These are phyloP conservation scores for Onychorhynchus coronatus DNA, from an alignment of 2,113 vertebrate species.

Conservation along the genomic window DNA sequence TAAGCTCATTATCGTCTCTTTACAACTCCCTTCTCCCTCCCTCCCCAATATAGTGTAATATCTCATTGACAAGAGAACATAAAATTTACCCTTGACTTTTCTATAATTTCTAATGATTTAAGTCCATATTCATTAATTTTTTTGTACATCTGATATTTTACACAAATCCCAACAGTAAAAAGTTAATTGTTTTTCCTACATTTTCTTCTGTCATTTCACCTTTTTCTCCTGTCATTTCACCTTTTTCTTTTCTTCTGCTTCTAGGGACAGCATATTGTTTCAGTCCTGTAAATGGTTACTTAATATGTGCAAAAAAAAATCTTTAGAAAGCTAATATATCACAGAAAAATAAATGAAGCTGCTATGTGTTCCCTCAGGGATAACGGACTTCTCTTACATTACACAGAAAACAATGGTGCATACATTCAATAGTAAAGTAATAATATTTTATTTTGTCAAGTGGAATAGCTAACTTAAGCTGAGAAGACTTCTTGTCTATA, in stretches of 20 bases:
- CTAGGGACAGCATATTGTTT: not conserved
- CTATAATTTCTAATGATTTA: not conserved
- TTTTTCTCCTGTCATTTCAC: not conserved
- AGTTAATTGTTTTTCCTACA: not conserved
- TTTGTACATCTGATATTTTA: conserved; percentile 35
- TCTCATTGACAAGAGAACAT: not conserved
- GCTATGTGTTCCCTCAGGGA: not conserved
- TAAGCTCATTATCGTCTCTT: conserved; percentile 1
- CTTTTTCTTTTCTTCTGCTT: not conserved
- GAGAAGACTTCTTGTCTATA: not conserved
- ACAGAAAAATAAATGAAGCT: conserved; percentile 31
- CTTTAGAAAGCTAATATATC: conserved; percentile 51
- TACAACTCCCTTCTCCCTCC: not conserved
- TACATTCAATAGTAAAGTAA: not conserved
- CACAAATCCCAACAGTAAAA: conserved; percentile 21
- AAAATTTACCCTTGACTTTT: conserved; percentile 13
- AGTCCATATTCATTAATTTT: conserved; percentile 30
- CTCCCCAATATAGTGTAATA: not conserved
- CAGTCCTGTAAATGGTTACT: not conserved
- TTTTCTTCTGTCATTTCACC: conserved; percentile 13
- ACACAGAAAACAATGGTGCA: not conserved
- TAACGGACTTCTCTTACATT: not conserved
- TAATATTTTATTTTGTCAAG: not conserved
- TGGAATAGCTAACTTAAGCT: not conserved
- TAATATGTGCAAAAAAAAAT: conserved; percentile 16